Conservation (phyloP, 2,113 vertebrate genomes). For the Lepisosteus osseus region DNA sequence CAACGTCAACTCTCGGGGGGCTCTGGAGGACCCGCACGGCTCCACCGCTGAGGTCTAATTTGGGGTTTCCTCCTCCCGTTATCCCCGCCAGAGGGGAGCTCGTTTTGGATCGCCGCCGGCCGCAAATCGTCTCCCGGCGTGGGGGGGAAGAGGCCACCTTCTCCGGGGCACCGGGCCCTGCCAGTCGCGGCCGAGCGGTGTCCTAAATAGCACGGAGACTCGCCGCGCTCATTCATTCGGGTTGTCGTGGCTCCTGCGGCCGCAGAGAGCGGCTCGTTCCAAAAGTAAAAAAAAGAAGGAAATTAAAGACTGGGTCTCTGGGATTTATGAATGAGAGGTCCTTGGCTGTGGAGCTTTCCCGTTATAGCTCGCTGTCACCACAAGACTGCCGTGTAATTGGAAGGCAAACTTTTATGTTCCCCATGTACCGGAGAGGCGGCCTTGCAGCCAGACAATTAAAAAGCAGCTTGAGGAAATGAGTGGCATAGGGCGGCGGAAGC, state of each 20-base stretch:
- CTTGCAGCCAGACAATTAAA: conserved; percentile 51
- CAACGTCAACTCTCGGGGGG: neutral
- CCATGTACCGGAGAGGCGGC: conserved; percentile 52
- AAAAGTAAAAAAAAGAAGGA: conserved; percentile 37
- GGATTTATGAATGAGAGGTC: conserved; percentile 73
- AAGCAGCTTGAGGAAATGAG: conserved; percentile 37
- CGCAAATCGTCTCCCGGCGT: neutral
- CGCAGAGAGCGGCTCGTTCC: conserved; percentile 62
- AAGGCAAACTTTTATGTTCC: conserved; percentile 61
- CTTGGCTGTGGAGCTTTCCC: conserved; percentile 65
- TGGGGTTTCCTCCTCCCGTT: neutral
- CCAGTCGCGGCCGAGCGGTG: neutral
- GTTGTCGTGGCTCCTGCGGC: conserved; percentile 59
- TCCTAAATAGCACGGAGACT: neutral
- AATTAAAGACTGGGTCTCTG: conserved; percentile 66
- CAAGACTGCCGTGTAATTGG: conserved; percentile 73
- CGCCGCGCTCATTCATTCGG: conserved; percentile 35
- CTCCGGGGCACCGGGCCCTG: neutral
- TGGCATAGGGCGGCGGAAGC: conserved; percentile 45
- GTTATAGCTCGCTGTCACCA: conserved; percentile 72
- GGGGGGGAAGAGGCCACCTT: neutral
- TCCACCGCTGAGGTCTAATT: neutral
- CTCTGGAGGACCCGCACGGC: neutral
- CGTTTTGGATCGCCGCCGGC: neutral
- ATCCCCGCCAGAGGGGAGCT: neutral